phyloP scores from a whole-genome alignment of 2,888 invertebrate genomes.

The Napeogenes inachia region DNA sequence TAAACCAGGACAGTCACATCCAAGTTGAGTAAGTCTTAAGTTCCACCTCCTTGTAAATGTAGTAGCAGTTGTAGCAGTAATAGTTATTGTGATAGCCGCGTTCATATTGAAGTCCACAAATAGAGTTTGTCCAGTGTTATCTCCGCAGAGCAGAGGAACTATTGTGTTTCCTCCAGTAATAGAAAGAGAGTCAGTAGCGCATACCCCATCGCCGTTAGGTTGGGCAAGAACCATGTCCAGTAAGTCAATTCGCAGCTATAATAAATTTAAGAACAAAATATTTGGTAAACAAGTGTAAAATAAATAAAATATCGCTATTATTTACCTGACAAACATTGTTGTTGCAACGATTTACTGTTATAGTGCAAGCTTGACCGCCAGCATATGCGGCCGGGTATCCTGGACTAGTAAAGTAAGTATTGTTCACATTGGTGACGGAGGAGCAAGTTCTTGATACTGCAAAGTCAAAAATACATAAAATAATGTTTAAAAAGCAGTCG shows the following conservation, averaged over 20 bases:
- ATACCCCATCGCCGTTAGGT: slow-evolving; percentile 84
- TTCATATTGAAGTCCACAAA: slow-evolving; percentile 85
- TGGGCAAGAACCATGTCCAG: slow-evolving; percentile 83
- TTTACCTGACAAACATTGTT: slow-evolving; percentile 82
- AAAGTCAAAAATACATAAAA: slow-evolving; percentile 26
- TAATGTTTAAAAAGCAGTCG: no score
- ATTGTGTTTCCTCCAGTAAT: slow-evolving; percentile 82
- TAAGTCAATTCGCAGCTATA: slow-evolving; percentile 86
- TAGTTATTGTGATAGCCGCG: slow-evolving; percentile 80
- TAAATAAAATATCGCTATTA: background rate
- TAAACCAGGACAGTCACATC: slow-evolving; percentile 82
- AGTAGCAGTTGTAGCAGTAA: slow-evolving; percentile 79
- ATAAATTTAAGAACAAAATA: background rate
- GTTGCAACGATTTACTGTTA: slow-evolving; percentile 84
- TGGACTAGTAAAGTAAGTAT: slow-evolving; percentile 89
- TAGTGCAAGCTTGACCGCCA: slow-evolving; percentile 83
- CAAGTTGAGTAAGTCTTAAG: slow-evolving; percentile 83
- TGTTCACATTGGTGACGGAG: slow-evolving; percentile 82
- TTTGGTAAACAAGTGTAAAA: background rate
- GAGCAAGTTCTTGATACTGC: slow-evolving; percentile 86
- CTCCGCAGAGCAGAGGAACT: slow-evolving; percentile 86
- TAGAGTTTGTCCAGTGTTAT: slow-evolving; percentile 87
- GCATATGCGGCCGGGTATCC: slow-evolving; percentile 84
- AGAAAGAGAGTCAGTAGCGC: slow-evolving; percentile 82
- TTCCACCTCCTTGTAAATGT: slow-evolving; percentile 85